Percentiles rank a stretch among this genome's conserved stretches.
These are phyloP conservation scores for Acanthacorydalis orientalis DNA, from an alignment of 2,888 invertebrate genomes.

Conservation along the genomic window DNA sequence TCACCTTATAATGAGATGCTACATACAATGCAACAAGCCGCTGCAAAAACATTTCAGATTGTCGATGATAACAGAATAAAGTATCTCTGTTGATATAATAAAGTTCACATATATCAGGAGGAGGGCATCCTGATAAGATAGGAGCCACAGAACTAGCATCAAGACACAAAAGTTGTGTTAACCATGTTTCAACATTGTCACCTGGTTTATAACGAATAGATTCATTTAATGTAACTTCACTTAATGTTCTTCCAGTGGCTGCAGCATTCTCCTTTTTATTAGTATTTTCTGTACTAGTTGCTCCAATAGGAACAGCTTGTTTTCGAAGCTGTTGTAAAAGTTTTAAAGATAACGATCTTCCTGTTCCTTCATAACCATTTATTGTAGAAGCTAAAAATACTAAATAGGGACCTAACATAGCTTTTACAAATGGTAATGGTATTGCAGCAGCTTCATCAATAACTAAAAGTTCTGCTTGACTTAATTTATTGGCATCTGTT, in stretches of 20 bases:
- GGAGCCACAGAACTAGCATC: conserved; percentile 58
- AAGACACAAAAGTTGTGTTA: conserved; percentile 78
- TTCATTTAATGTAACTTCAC: conserved; percentile 63
- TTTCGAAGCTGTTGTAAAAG: conserved; percentile 72
- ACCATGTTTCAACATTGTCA: conserved; percentile 82
- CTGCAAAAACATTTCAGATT: conserved; percentile 83
- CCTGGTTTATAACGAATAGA: conserved; percentile 84
- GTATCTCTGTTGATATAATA: conserved; percentile 83
- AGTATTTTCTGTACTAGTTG: conserved; percentile 27
- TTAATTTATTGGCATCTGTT: conserved; percentile 69
- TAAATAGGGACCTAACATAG: conserved; percentile 77
- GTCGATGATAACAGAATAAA: conserved; percentile 89
- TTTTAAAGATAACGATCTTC: conserved; percentile 87
- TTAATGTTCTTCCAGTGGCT: conserved; percentile 32
- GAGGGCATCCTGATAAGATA: conserved; percentile 66
- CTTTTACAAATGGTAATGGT: conserved; percentile 80
- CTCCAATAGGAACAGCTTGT: conserved; percentile 36
- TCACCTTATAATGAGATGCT: conserved; percentile 91
- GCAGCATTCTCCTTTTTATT: conserved; percentile 26
- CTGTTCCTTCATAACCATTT: conserved; percentile 97
- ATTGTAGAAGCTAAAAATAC: conserved; percentile 94
- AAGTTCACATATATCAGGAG: conserved; percentile 76
- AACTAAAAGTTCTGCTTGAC: conserved; percentile 86
- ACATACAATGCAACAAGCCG: conserved; percentile 86
- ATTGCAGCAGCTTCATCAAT: conserved; percentile 99